Base-by-base conservation (phyloP, 2,888 invertebrate species). In the Drosophila kuntzei region DNA sequence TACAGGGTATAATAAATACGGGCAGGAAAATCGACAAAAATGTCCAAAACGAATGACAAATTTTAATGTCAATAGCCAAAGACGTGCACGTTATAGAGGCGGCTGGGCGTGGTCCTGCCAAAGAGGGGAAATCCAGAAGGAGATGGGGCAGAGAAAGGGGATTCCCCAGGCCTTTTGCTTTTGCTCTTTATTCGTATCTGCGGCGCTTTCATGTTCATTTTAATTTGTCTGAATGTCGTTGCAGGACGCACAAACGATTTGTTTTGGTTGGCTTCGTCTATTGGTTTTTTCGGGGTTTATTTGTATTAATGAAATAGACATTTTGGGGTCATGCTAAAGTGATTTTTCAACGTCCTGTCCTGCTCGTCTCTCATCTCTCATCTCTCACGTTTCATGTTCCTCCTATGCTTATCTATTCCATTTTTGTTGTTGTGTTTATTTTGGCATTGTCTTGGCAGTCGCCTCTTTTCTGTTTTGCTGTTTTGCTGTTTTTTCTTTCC, bases 261-360 rank as follows among this genome's bases (percentile, higher is more conserved):
- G 86, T 84, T 88, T 87, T 80, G 79, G 63, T 61, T 49, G 73
- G 39, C 77, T 53, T 41, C 59, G 51, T 60, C 32, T 73, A 77
- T 75, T 72, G 73, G 70, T 61, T 22, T 29, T 34, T n/a, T 14
- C 67, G 47, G 70, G 85, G 71, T 82, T 82, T 89, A 79, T 84
- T 86, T 84, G 80, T 87, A 87, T 89, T 87, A 89, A 89, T 90
- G 87, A 85, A 87, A 87, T 90, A 76, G 87, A 87, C 83, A 83
- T 87, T 87, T 89, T 89, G 77, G 83, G 89, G 90, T 90, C 89
- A 87, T 82, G 78, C 86, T 83, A 84, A 85, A 90, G 87, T 89
- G 89, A 89, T 90, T 90, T 90, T 90, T 89, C 89, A 89, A 89
- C 63, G 90, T 89, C 90, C 75, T 44, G 66, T 49, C 77, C 44